A percentile compares a stretch with the other conserved stretches of the same genome.
Evolutionary conservation across 1,140 invertebrate species (phyloP).

Genomic region (Theocolax elegans): DNA sequence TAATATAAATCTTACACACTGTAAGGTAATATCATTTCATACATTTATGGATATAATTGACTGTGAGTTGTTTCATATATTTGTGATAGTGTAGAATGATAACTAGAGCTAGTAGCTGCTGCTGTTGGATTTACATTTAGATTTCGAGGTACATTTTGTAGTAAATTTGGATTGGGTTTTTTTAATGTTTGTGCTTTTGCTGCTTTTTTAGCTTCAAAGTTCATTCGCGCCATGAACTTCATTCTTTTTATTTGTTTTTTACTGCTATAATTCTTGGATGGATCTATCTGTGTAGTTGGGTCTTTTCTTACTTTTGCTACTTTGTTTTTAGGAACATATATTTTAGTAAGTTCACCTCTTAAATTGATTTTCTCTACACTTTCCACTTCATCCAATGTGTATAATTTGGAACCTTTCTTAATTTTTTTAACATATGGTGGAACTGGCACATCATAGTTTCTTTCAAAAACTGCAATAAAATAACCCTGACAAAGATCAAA

Average conservation of each 20-base stretch:
- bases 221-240: no score
- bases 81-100: neutral
- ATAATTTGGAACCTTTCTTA: no score
- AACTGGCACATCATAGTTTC: slow-evolving; percentile 56
- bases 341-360: neutral
- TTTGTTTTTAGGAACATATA: neutral
- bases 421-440: slow-evolving; percentile 3
- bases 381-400: no score
- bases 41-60: slow-evolving; percentile 23
- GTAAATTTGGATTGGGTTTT: neutral
- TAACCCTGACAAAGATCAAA: slow-evolving; percentile 90
- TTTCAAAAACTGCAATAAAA: slow-evolving; percentile 91
- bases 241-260: neutral
- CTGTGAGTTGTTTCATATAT: slow-evolving; percentile 10
- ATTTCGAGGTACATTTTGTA: neutral
- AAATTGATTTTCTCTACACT: no score
- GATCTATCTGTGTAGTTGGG: no score
- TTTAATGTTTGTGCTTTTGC: neutral
- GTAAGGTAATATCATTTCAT: neutral
- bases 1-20: neutral
- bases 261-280: neutral
- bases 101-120: neutral
- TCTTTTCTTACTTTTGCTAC: neutral
- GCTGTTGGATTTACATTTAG: neutral
- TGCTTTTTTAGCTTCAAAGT: neutral